phyloP scores from a whole-genome alignment of 2,113 vertebrate genomes.

The Pleuronectes platessa region DNA sequence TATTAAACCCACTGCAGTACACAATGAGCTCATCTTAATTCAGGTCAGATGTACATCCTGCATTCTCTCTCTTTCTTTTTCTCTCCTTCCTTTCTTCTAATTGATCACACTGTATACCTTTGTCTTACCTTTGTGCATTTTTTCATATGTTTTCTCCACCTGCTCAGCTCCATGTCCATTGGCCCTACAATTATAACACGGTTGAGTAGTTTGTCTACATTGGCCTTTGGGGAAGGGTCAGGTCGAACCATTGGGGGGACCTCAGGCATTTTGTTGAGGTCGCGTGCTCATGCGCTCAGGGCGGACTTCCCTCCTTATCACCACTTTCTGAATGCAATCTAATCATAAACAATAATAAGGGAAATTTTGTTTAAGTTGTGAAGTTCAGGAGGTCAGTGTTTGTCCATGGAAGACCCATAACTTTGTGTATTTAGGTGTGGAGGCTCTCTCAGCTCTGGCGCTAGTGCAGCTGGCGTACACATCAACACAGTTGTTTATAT shows the following conservation, averaged over 20 bases:
- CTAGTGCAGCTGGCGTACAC: slow-evolving; percentile 41
- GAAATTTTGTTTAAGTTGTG: slow-evolving; percentile 52
- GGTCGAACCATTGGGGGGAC: slow-evolving; percentile 36
- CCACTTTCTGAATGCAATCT: slow-evolving; percentile 57
- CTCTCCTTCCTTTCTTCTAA: slow-evolving; percentile 40
- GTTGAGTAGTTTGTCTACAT: neutral
- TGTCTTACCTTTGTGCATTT: slow-evolving; percentile 31
- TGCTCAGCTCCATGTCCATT: slow-evolving; percentile 3
- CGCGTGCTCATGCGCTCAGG: slow-evolving; percentile 23
- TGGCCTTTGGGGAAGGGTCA: slow-evolving; percentile 14
- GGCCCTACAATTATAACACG: neutral
- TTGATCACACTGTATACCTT: slow-evolving; percentile 46
- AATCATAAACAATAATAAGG: slow-evolving; percentile 75
- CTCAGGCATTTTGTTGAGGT: slow-evolving; percentile 45
- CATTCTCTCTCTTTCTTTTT: slow-evolving; percentile 55
- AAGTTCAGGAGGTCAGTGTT: slow-evolving; percentile 55
- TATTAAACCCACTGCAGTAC: slow-evolving; percentile 86
- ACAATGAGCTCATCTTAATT: slow-evolving; percentile 90
- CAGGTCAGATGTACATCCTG: slow-evolving; percentile 87
- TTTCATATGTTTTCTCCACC: slow-evolving; percentile 10
- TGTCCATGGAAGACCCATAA: slow-evolving; percentile 33
- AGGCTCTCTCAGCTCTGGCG: slow-evolving; percentile 7
- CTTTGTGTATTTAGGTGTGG: slow-evolving; percentile 18
- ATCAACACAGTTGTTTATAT: slow-evolving; percentile 30
- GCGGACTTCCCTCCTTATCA: slow-evolving; percentile 56